Percentiles rank a stretch among this genome's conserved stretches.
Evolutionary conservation across 2,797 vertebrate species (phyloP).

Genomic region (Protonibea diacanthus): DNA sequence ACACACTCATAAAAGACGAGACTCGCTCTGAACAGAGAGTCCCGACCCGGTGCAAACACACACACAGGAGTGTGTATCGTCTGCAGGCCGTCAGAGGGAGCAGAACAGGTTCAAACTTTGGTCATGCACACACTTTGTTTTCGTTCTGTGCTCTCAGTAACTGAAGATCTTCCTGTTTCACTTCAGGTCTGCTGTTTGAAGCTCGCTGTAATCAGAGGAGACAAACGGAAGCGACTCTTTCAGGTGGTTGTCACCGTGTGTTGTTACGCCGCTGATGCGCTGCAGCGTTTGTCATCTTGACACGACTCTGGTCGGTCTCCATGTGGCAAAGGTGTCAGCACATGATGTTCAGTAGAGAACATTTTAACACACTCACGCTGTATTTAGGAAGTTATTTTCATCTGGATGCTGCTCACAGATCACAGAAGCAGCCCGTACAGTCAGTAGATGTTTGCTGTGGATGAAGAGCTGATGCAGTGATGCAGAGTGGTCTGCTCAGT

Average conservation of each 20-base stretch:
- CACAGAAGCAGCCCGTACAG: background rate
- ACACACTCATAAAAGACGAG: constrained; percentile 5
- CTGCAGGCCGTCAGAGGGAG: background rate
- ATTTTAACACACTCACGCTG: background rate
- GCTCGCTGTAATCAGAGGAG: constrained; percentile 10
- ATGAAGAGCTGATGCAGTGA: too few relatives aligned
- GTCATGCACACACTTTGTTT: background rate
- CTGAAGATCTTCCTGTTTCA: background rate
- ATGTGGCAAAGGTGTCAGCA: background rate
- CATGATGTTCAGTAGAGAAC: background rate
- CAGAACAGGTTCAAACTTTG: background rate
- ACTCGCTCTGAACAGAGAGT: background rate
- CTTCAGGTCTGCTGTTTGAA: background rate
- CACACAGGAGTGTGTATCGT: background rate
- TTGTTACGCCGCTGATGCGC: background rate
- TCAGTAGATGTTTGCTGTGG: too few relatives aligned
- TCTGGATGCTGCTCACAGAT: background rate
- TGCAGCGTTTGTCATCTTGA: background rate
- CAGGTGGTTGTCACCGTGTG: constrained; percentile 22
- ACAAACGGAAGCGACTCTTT: constrained; percentile 4
- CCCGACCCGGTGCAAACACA: background rate
- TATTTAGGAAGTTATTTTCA: background rate
- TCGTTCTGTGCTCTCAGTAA: background rate
- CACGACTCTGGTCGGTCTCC: background rate
- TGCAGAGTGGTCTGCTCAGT: too few relatives aligned